Base-by-base conservation (phyloP, 1,140 invertebrate species). In the Listronotus oregonensis region DNA sequence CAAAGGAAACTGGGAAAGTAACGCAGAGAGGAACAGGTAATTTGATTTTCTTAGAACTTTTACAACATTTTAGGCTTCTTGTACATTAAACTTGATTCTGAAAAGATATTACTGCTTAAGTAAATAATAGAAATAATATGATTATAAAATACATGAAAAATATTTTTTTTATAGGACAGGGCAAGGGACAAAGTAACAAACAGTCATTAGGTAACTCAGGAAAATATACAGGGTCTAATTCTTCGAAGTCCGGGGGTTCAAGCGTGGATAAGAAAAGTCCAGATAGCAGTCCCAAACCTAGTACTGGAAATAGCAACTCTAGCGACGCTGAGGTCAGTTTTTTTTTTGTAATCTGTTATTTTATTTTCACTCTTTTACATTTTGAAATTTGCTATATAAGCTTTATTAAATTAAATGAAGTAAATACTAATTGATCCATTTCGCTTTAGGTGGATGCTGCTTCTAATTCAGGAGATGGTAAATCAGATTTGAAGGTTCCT, bases 401-500 rank as follows among this genome's bases (percentile, higher is more conserved):
- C n/a, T n/a, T n/a, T n/a, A n/a, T n/a, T n/a, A n/a, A n/a, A n/a
- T n/a, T n/a, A n/a, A n/a, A n/a, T n/a, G n/a, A n/a, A n/a, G n/a
- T n/a, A n/a, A n/a, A n/a, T n/a, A n/a, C n/a, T n/a, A n/a, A n/a
- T n/a, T n/a, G n/a, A n/a, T n/a, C n/a, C n/a, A n/a, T n/a, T n/a
- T n/a, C n/a, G n/a, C n/a, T n/a, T n/a, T n/a, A n/a, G n/a, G 52
- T 27, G 31, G 64, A 65, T 17, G 64, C 34, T 14, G 43, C 54
- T 12, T 44, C 47, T 34, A 61, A 50, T 49, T 52, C 57, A 9
- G 83, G 83, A 3, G 90, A 90, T 68, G 77, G 74, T 71, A 81
- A 78, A 70, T 77, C 82, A 15, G 90, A 89, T 0, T 88, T 91
- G 0, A 95, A 95, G 80, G 94, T 96, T 6, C 94, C 94, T 42